Evolutionary conservation across 2,113 vertebrate genomes (phyloP), one percentile per base, ranked within the genome.

Genomic region (Zapornia atra): DNA sequence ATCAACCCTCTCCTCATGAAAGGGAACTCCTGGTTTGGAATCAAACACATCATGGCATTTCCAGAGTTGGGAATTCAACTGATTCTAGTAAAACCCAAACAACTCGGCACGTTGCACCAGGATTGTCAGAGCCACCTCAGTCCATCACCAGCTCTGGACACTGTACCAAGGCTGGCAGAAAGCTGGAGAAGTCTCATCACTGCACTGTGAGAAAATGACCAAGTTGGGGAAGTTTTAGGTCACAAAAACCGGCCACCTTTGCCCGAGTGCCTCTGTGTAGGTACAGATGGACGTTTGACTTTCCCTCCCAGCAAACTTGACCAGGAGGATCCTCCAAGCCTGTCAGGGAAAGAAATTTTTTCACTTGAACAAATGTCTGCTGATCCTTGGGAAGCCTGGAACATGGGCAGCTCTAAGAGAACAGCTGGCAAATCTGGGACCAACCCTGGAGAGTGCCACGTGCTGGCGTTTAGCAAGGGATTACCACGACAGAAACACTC

Each of bases 391-490:
- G 61, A 93, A 82, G 70, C 51, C 54, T 15, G 46, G 61, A 34
- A 13, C 40, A 70, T 1, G 3, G 50, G n/a, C 4, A 11, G 11
- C 21, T 63, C 63, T 36, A 38, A 7, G 33, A 70, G 33, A 78
- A 77, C 59, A 85, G 40, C 6, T 46, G 26, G 44, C 54, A 64
- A 33, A 61, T 14, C 26, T 48, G 51, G 34, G 48, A 70, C 22
- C 51, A 79, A 5, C 31, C n/a, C 82, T 12, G 13, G 8, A 33
- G n/a, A 68, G 36, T 56, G 61, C 51, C 4, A 0, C 0, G 1
- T 40, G n/a, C 69, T 51, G 42, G 22, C 44, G 68, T 51, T 53
- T 63, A 78, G 56, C 56, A 64, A 50, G 31, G n/a, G 57, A 63
- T 84, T 71, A 76, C 42, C 33, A 71, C 0, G 0, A 48, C 38